phyloP scores from a whole-genome alignment of 2,113 vertebrate genomes.

The Sclerurus mexicanus region DNA sequence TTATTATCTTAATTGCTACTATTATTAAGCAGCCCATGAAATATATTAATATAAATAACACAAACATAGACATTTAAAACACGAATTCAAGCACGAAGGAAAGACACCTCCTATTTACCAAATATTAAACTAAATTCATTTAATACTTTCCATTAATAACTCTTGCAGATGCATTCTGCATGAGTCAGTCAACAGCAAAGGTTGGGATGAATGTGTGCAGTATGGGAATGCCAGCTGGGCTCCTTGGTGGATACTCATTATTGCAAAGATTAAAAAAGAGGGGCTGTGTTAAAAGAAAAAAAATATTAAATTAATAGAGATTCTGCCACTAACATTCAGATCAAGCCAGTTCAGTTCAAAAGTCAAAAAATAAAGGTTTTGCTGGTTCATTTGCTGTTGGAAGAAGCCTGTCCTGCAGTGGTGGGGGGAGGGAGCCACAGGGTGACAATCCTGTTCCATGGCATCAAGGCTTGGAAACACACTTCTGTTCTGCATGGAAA shows the following conservation, averaged over 20 bases:
- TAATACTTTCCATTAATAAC: slow-evolving; percentile 47
- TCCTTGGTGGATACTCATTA: neutral
- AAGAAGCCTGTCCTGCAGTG: neutral
- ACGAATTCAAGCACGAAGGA: neutral
- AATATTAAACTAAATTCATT: slow-evolving; percentile 21
- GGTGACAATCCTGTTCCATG: neutral
- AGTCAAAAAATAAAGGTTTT: neutral
- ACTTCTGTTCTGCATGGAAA: neutral
- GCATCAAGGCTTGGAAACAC: neutral
- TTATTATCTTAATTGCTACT: slow-evolving; percentile 56
- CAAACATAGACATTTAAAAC: slow-evolving; percentile 10
- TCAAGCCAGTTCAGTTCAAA: neutral
- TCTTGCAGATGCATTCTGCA: neutral
- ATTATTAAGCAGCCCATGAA: slow-evolving; percentile 37
- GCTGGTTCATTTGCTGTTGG: neutral
- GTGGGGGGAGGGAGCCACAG: neutral
- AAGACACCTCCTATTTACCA: slow-evolving; percentile 22
- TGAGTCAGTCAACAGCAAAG: slow-evolving; percentile 38
- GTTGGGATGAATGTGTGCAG: neutral
- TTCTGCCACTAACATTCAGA: neutral
- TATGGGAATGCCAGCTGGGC: neutral
- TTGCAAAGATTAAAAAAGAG: neutral
- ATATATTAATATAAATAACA: slow-evolving; percentile 43
- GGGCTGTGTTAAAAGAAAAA: neutral
- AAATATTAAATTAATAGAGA: neutral